These are phyloP conservation scores for Volucella bombylans DNA, from an alignment of 2,888 invertebrate genomes.

Conservation along the genomic window DNA sequence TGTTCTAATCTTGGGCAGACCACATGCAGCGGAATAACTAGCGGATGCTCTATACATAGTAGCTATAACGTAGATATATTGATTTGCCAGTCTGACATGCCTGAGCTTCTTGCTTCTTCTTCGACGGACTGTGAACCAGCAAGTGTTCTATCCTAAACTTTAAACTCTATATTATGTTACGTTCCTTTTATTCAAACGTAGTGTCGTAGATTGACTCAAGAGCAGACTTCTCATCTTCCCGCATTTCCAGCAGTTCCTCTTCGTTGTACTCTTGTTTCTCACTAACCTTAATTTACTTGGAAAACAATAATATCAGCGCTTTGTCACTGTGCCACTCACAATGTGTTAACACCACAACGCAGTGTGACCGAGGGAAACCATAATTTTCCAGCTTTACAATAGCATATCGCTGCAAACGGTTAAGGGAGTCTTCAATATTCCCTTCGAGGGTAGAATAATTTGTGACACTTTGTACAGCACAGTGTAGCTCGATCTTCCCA, in stretches of 20 bases:
- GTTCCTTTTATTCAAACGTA: constrained; percentile 87
- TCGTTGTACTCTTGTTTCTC: constrained; percentile 78
- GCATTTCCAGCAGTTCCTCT: constrained; percentile 86
- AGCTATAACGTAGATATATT: too few relatives aligned
- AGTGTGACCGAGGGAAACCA: constrained; percentile 89
- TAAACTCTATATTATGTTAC: constrained; percentile 87
- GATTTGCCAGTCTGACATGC: constrained; percentile 76
- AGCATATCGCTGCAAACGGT: constrained; percentile 88
- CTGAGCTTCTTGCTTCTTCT: constrained; percentile 81
- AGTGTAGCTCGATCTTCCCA: constrained; percentile 91
- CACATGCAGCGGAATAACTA: too few relatives aligned
- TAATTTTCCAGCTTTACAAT: constrained; percentile 88
- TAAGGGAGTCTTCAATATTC: constrained; percentile 83
- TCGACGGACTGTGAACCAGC: constrained; percentile 84
- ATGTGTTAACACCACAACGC: constrained; percentile 88
- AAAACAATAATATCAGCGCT: constrained; percentile 87
- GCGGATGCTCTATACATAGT: too few relatives aligned
- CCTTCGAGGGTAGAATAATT: constrained; percentile 86
- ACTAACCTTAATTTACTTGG: constrained; percentile 85
- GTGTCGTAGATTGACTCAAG: constrained; percentile 91
- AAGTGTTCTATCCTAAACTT: constrained; percentile 87
- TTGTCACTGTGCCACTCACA: constrained; percentile 88
- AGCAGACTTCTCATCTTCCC: constrained; percentile 88
- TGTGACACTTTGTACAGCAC: constrained; percentile 85
- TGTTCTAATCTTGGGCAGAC: too few relatives aligned